Conservation (phyloP, 2,113 vertebrate species). For the Muscicapa adusta region DNA sequence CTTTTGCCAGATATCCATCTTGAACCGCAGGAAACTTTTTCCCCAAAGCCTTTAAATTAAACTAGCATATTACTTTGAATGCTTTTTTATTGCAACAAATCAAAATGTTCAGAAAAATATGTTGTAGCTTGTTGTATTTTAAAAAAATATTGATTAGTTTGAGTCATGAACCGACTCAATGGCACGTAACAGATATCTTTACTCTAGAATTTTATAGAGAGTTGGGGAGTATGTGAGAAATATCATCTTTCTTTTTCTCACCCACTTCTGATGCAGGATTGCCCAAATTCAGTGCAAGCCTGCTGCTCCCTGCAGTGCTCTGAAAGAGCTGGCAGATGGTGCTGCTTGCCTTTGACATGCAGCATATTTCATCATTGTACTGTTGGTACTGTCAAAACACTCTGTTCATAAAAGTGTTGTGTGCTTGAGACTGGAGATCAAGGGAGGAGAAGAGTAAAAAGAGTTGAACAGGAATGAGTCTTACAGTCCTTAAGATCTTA, state of each 20-base stretch:
- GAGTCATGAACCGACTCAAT: neutral
- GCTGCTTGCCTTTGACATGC: conserved; percentile 10
- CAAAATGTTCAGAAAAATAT: neutral
- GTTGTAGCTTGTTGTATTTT: neutral
- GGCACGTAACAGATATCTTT: neutral
- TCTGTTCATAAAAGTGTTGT: neutral
- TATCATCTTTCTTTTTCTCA: neutral
- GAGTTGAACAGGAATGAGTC: neutral
- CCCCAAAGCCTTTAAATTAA: neutral
- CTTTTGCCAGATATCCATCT: neutral
- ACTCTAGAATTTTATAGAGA: neutral
- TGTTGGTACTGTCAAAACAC: neutral
- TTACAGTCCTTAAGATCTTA: neutral
- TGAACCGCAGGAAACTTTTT: neutral
- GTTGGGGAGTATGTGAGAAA: neutral
- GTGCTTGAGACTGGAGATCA: neutral
- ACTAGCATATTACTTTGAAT: neutral
- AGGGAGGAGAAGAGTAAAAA: neutral
- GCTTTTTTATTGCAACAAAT: neutral
- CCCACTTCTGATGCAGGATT: neutral
- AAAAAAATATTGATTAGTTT: neutral
- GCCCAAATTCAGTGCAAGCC: neutral
- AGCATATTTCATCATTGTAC: neutral
- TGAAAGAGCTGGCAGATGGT: conserved; percentile 43
- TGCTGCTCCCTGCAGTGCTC: neutral